Percentiles rank a stretch among this genome's conserved stretches.
Conservation (phyloP, 2,797 vertebrate species). For the Vipera latastei region DNA sequence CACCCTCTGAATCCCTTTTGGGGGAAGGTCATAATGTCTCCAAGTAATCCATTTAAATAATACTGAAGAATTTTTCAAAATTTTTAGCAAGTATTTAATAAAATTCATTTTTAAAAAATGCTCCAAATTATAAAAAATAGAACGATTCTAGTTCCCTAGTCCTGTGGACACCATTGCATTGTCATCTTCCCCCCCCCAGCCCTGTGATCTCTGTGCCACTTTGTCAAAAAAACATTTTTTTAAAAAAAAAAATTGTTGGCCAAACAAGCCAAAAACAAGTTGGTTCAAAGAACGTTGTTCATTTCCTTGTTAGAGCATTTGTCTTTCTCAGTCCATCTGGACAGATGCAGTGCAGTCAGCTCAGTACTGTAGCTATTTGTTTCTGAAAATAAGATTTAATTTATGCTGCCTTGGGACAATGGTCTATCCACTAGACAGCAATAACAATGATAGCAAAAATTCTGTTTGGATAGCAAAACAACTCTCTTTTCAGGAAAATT, state of each 20-base stretch:
- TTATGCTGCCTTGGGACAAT: not conserved
- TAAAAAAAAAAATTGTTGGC: not conserved
- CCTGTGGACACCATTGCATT: not conserved
- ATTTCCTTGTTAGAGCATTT: not conserved
- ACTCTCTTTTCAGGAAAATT: not conserved
- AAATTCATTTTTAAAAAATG: not conserved
- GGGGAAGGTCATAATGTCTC: no score
- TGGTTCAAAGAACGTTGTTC: not conserved
- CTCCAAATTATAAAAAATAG: not conserved
- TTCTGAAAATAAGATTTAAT: slow-evolving; percentile 11
- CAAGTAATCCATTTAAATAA: not conserved
- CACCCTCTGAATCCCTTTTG: not conserved
- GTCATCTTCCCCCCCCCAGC: not conserved
- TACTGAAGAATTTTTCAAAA: not conserved
- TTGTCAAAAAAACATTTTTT: not conserved
- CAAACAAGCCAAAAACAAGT: not conserved
- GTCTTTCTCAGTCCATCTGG: not conserved
- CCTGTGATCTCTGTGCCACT: not conserved
- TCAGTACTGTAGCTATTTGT: not conserved
- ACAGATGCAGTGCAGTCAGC: not conserved
- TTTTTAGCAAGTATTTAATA: not conserved
- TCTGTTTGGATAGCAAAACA: not conserved
- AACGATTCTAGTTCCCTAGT: not conserved
- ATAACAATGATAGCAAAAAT: not conserved
- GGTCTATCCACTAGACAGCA: not conserved